Evolutionary conservation across 2,888 invertebrate genomes (phyloP).

Genomic region (Lissocephala sabroskyi): DNA sequence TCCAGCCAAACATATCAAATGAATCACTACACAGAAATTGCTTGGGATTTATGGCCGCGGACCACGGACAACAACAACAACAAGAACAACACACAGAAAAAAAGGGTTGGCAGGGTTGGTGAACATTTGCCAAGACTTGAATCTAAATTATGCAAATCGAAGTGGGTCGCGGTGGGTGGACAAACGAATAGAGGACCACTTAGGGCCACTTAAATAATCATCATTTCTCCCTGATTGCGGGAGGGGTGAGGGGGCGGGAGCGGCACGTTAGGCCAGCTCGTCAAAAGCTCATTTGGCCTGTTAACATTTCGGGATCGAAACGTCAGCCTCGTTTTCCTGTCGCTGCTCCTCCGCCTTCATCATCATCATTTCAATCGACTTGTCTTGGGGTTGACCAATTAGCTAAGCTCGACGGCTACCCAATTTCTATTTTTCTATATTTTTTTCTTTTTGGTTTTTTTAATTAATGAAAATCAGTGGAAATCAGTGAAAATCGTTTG

Average conservation of each 20-base stretch:
- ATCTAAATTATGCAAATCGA: constrained; percentile 60
- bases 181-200: neutral
- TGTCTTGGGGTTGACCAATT: constrained; percentile 36
- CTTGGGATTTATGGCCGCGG: constrained; percentile 37
- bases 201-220: constrained; percentile 53
- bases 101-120: too few species aligned
- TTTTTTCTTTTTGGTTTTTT: constrained; percentile 4
- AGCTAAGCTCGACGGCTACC: too few species aligned
- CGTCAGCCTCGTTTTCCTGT: neutral
- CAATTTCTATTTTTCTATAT: constrained; percentile 22
- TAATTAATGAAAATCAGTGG: too few species aligned
- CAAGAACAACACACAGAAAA: too few species aligned
- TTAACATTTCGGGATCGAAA: neutral
- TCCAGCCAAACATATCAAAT: constrained; percentile 5
- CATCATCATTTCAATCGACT: neutral
- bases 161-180: too few species aligned
- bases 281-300: constrained; percentile 54
- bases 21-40: constrained; percentile 20
- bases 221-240: constrained; percentile 44
- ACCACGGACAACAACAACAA: too few species aligned
- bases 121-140: constrained; percentile 9
- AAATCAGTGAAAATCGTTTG: too few species aligned
- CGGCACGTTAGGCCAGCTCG: constrained; percentile 28
- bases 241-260: too few species aligned
- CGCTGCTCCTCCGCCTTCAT: constrained; percentile 18